A percentile compares a stretch with the other conserved stretches of the same genome.
phyloP scores from a whole-genome alignment of 2,113 vertebrate species.

The Corydoras maculifer region DNA sequence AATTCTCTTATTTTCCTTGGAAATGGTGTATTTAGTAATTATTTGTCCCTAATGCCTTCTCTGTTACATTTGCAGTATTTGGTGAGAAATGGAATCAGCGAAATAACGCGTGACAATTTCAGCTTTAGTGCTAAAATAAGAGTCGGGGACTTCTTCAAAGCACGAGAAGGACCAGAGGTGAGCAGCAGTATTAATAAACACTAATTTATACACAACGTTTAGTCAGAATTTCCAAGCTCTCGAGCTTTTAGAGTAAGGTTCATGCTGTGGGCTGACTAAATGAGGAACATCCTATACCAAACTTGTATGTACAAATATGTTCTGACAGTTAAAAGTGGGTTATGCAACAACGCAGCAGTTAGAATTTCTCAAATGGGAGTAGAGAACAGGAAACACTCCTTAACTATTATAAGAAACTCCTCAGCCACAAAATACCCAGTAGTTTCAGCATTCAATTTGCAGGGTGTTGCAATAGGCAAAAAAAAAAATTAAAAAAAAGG shows the following conservation, averaged over 20 bases:
- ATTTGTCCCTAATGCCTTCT: constrained; percentile 11
- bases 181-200: too few relatives aligned
- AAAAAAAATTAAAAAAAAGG: too few relatives aligned
- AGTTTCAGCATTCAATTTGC: too few relatives aligned
- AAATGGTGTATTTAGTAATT: background rate
- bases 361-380: constrained; percentile 1
- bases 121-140: constrained; percentile 97
- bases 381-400: constrained; percentile 22
- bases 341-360: constrained; percentile 19
- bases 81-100: constrained; percentile 87
- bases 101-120: constrained; percentile 95
- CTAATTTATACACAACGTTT: too few relatives aligned
- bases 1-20: background rate
- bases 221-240: too few relatives aligned
- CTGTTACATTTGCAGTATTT: constrained; percentile 70
- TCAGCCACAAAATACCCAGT: background rate
- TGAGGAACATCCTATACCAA: background rate
- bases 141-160: constrained; percentile 97
- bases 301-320: background rate
- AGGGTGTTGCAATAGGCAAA: too few relatives aligned
- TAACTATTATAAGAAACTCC: constrained; percentile 12
- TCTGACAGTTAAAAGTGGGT: constrained; percentile 22
- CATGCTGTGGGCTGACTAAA: background rate
- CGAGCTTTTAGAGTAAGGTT: background rate
- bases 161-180: constrained; percentile 90